Base-by-base conservation (phyloP, 2,888 invertebrate species). In the Hymenopus coronatus region DNA sequence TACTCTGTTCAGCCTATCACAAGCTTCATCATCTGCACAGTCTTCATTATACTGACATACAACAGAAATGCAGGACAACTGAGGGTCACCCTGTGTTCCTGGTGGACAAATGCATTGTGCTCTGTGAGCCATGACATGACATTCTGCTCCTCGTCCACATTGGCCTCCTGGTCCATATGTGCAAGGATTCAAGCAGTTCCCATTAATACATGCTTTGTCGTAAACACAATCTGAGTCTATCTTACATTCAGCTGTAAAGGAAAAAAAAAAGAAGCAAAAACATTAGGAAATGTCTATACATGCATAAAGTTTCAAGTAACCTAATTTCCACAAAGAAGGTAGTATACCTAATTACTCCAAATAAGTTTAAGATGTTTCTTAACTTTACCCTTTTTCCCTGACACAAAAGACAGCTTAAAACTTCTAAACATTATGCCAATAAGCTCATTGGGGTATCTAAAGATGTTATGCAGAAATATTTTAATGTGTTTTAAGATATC, bases 21-120 rank as follows among this genome's bases (percentile, higher is more conserved):
- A 98, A 81, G 97, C 95, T 93, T 98, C 97, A 90, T 97, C 95
- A 91, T 97, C 96, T 70, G 96, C 97, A 91, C 98, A 98, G 92
- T 98, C 98, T 92, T 98, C 97, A 92, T 98, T 97, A 93, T 97
- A 97, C 92, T 97, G 97, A 91, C 98, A 98, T 83, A 96, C 95
- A 14, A 96, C 97, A 2, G 96, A 95, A 89, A 98, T 96, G 92
- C 98, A 98, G 28, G 97, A 96, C 6, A 97, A 94, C 90, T 95
- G 95, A 3, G 98, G 97, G 93, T 97, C 96, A 83, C 98, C 98
- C 93, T 97, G 97, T 8, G 97, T 97, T 84, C 98, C 98, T 1
- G 95, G 93, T 83, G 98, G 98, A 92, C 98, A 98, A 89, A 95
- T 95, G 92, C 98, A 98, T 90, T 96, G 96, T 0, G 97, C 96